Percentiles rank a stretch among this genome's conserved stretches.
phyloP scores from a whole-genome alignment of 2,888 invertebrate species.

The Meiosimyza decipiens region DNA sequence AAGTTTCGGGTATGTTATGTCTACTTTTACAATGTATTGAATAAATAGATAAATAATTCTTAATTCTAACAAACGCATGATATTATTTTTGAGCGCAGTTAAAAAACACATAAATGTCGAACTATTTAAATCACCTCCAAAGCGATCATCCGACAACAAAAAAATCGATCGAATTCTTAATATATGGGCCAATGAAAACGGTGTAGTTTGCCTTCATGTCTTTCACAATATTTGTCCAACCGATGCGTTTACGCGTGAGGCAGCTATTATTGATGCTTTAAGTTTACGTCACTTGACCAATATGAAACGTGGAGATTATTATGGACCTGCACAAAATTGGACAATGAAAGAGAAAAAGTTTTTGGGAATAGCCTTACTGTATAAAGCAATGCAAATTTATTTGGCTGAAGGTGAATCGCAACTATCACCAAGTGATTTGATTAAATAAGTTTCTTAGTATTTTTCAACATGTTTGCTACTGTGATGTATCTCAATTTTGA shows the following conservation, averaged over 20 bases:
- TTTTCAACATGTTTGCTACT: no score
- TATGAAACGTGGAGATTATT: constrained; percentile 82
- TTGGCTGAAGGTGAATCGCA: constrained; percentile 91
- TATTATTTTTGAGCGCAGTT: no score
- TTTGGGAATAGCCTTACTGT: constrained; percentile 82
- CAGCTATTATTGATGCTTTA: constrained; percentile 92
- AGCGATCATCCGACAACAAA: constrained; percentile 51
- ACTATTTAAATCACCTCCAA: constrained; percentile 55
- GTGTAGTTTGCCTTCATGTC: constrained; percentile 90
- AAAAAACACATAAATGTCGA: constrained; percentile 47
- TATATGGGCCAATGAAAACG: constrained; percentile 85
- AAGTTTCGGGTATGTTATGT: constrained; percentile 43
- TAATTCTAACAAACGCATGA: not conserved
- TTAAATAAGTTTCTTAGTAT: constrained; percentile 45
- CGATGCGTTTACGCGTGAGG: constrained; percentile 94
- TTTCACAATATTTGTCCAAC: constrained; percentile 91
- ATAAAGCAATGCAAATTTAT: constrained; percentile 85
- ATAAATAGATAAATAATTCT: not conserved
- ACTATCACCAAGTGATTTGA: constrained; percentile 80
- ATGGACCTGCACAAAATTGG: constrained; percentile 83
- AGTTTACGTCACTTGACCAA: constrained; percentile 82
- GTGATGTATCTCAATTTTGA: no score
- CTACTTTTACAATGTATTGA: not conserved
- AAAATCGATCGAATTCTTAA: constrained; percentile 86
- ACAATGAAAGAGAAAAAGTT: constrained; percentile 75